These are phyloP conservation scores for Drosophila hamatofila DNA, from an alignment of 2,888 invertebrate species.

Conservation along the genomic window DNA sequence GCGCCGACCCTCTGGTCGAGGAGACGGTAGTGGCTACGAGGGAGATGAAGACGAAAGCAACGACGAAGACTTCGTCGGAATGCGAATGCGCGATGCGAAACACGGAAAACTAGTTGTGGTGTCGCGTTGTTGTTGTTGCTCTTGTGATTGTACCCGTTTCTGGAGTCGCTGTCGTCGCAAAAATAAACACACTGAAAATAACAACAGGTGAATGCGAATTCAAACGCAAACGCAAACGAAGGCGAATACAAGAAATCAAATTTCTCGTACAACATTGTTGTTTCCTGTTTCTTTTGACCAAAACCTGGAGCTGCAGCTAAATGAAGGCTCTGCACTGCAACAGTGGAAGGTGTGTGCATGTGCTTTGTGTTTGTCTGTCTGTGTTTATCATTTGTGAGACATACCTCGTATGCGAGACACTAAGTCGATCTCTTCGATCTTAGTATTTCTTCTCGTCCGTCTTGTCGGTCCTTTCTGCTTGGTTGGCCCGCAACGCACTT, in stretches of 20 bases:
- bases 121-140: conserved; percentile 48
- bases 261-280: conserved; percentile 65
- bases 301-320: conserved; percentile 19
- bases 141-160: conserved; percentile 43
- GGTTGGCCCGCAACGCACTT: conserved; percentile 24
- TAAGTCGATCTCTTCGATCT: conserved; percentile 42
- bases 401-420: conserved; percentile 29
- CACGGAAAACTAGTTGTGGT: conserved; percentile 75
- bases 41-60: conserved; percentile 27
- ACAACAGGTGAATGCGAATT: conserved; percentile 76
- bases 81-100: conserved; percentile 63
- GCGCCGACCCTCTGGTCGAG: conserved; percentile 35
- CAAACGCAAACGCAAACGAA: conserved; percentile 39
- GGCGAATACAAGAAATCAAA: conserved; percentile 71
- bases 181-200: conserved; percentile 69
- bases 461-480: background rate
- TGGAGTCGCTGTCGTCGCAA: conserved; percentile 48
- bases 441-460: background rate
- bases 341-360: conserved; percentile 12
- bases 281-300: conserved; percentile 62
- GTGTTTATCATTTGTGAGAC: conserved; percentile 54
- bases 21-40: conserved; percentile 19
- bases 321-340: background rate
- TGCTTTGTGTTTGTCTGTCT: conserved; percentile 20
- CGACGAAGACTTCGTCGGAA: conserved; percentile 46